Base-by-base conservation (phyloP, 2,888 invertebrate genomes). In the Heliconius erato region DNA sequence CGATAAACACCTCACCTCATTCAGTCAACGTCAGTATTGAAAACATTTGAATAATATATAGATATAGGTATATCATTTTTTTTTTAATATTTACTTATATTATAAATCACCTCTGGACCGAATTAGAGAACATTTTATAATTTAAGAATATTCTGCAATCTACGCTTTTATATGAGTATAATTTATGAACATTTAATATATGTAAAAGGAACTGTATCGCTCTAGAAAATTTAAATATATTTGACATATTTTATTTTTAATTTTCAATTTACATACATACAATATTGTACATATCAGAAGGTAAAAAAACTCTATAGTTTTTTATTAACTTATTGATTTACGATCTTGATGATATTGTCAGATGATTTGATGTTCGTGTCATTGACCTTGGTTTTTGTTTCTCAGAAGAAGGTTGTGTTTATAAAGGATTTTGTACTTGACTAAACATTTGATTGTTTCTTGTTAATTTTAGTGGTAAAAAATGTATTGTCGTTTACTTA, bases 311-410 rank as follows among this genome's bases (percentile, higher is more conserved):
- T 16, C 26, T 28, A 26, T 40, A 68, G 80, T 65, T 74, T 67
- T 74, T 80, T 80, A 9, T 79, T 44, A 28, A 32, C 16, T 80
- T 49, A 32, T 65, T 80, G 67, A 74, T 80, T 80, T 80, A 67
- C 49, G 67, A 59, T 65, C 79, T 80, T 72, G 65, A 65, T 67
- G 68, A 65, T 82, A 79, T 63, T 63, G 59, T 63, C n/a, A 63
- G 76, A 63, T 40, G 35, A 76, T 79, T 16, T 35, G 28, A 72
- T 49, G 72, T 16, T 72, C 44, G 76, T 82, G 82, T 72, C 80
- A 84, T 80, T 82, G 84, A 85, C 82, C 85, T 80, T 81, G 72
- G 26, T 81, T 74, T 82, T 82, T 79, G 54, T 69, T 32, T 40
- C 19, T n/a, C 26, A 68, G 28, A 9, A n/a, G 54, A 80, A 76